phyloP scores from a whole-genome alignment of 2,888 invertebrate species.

The Steromphala cineraria region DNA sequence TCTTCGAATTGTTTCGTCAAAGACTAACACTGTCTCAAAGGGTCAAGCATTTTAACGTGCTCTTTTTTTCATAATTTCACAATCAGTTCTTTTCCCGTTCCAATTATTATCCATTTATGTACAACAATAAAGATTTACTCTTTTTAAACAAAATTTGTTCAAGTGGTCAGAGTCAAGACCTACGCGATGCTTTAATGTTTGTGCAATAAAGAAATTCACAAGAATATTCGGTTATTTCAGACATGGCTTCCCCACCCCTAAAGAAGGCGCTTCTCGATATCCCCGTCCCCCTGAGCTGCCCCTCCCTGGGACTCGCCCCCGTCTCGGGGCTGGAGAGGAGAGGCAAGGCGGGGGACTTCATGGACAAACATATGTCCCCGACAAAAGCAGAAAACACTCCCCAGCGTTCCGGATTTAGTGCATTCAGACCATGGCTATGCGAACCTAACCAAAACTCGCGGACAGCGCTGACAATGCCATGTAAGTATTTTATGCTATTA shows the following conservation, averaged over 20 bases:
- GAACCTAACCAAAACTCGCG: slow-evolving; percentile 21
- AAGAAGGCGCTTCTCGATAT: background rate
- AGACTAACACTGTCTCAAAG: too few relatives aligned
- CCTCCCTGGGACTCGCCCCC: background rate
- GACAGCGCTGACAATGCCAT: background rate
- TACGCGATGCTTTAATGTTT: too few relatives aligned
- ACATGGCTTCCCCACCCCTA: background rate
- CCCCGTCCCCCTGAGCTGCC: background rate
- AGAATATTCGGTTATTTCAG: background rate
- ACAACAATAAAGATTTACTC: too few relatives aligned
- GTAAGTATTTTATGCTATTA: background rate
- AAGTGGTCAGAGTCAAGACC: too few relatives aligned
- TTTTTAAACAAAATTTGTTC: too few relatives aligned
- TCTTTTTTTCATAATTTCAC: too few relatives aligned
- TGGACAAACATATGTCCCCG: background rate
- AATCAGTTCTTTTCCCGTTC: too few relatives aligned
- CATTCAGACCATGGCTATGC: slow-evolving; percentile 56
- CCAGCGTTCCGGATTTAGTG: slow-evolving; percentile 32
- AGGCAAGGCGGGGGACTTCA: background rate
- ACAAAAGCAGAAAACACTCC: slow-evolving; percentile 15
- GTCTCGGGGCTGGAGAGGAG: background rate
- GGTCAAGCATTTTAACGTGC: too few relatives aligned
- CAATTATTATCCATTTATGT: too few relatives aligned
- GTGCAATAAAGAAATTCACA: too few relatives aligned
- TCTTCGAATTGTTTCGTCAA: too few relatives aligned